Evolutionary conservation across 37 sponge, comb jelly and placozoan genomes (phyloP).

Genomic region (Haliclona indistincta): DNA sequence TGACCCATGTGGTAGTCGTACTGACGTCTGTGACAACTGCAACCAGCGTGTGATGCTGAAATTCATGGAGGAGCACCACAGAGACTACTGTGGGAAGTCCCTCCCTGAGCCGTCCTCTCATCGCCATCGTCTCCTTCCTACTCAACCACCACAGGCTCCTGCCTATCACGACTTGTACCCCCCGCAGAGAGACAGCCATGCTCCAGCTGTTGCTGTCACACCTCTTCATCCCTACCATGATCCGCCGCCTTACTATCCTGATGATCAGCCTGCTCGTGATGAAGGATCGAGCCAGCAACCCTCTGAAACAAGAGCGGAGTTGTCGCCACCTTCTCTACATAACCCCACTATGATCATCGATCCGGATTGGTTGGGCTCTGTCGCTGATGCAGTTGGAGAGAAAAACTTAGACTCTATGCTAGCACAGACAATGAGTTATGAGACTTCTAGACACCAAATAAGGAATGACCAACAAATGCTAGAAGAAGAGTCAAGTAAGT

Average conservation of each 20-base stretch:
- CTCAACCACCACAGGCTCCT: too few species aligned
- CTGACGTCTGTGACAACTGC: conserved; percentile 69
- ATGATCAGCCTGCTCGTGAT: too few species aligned
- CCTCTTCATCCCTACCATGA: too few species aligned
- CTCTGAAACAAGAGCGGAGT: too few species aligned
- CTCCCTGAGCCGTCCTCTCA: too few species aligned
- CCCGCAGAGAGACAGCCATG: too few species aligned
- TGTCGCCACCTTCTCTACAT: too few species aligned
- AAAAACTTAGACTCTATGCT: conserved; percentile 23
- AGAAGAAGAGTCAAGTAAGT: not conserved
- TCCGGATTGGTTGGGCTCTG: conserved; percentile 32
- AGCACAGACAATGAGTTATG: conserved; percentile 26
- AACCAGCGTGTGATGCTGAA: conserved; percentile 59
- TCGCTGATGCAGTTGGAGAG: conserved; percentile 20
- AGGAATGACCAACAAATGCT: not conserved
- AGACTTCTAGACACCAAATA: not conserved
- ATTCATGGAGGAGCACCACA: conserved; percentile 63
- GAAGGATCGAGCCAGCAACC: too few species aligned
- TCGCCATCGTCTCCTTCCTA: too few species aligned
- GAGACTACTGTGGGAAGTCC: conserved; percentile 7
- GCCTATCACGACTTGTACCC: too few species aligned
- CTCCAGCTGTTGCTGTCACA: too few species aligned
- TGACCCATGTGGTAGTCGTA: conserved; percentile 69
- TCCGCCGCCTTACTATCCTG: too few species aligned
- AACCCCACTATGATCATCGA: conserved; percentile 7